A percentile compares a stretch with the other conserved stretches of the same genome.
phyloP scores from a whole-genome alignment of 2,113 vertebrate genomes.

The Chrysemys picta region DNA sequence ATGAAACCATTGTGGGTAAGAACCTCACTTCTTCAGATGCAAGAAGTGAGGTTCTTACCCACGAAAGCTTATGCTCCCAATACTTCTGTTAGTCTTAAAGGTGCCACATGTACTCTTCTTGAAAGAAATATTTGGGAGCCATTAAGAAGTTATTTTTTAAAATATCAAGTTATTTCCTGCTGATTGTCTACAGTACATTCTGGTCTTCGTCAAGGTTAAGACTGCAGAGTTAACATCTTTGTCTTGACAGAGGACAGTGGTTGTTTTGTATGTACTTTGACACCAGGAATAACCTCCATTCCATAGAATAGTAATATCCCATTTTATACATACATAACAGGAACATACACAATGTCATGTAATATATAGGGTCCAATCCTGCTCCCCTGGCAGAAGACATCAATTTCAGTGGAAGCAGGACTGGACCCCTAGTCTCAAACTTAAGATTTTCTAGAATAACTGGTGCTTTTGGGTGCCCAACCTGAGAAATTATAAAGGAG shows the following conservation, averaged over 20 bases:
- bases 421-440: neutral
- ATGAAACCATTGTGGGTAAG: neutral
- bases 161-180: neutral
- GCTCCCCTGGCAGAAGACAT: neutral
- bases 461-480: neutral
- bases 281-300: neutral
- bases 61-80: too few relatives aligned
- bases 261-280: neutral
- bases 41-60: too few relatives aligned
- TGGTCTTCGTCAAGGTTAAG: neutral
- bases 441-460: neutral
- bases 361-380: accelerated
- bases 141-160: neutral
- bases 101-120: neutral
- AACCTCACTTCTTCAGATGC: too few relatives aligned
- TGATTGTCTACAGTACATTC: neutral
- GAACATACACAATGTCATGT: neutral
- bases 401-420: neutral
- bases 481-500: neutral
- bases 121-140: neutral
- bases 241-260: neutral
- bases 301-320: neutral
- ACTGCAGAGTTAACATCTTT: neutral
- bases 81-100: too few relatives aligned
- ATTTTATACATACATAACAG: neutral